Evolutionary conservation across 2,888 invertebrate species (phyloP).

Genomic region (Pseudococcus longispinus): DNA sequence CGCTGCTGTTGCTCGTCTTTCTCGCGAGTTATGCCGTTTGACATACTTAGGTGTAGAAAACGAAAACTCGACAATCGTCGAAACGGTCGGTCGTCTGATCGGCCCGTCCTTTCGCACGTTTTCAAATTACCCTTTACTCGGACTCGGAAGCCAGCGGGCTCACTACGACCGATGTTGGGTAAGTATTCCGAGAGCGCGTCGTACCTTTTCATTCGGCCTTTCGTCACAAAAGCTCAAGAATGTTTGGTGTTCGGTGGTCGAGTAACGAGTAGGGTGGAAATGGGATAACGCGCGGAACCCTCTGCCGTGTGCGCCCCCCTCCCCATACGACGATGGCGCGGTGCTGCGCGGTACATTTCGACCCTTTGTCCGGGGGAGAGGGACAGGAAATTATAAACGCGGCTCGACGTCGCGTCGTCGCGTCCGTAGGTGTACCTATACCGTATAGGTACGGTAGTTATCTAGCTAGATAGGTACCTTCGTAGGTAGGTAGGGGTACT

Average conservation of each 20-base stretch:
- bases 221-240: slow-evolving; percentile 1
- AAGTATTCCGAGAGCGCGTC: neutral
- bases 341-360: neutral
- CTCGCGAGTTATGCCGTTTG: too few species aligned
- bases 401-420: neutral
- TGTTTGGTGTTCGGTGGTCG: neutral
- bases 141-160: too few species aligned
- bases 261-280: too few species aligned
- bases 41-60: neutral
- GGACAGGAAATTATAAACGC: neutral
- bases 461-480: too few species aligned
- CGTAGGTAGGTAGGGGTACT: neutral
- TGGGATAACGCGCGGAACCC: neutral
- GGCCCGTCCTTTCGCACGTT: neutral
- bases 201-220: neutral
- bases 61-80: neutral
- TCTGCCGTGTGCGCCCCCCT: too few species aligned
- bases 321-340: neutral
- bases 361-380: neutral
- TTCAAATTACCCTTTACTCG: neutral
- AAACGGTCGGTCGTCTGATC: neutral
- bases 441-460: too few species aligned
- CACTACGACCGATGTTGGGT: neutral
- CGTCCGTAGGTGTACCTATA: too few species aligned
- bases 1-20: too few species aligned